Base-by-base conservation (phyloP, 2,797 vertebrate species). In the Euthynnus affinis region DNA sequence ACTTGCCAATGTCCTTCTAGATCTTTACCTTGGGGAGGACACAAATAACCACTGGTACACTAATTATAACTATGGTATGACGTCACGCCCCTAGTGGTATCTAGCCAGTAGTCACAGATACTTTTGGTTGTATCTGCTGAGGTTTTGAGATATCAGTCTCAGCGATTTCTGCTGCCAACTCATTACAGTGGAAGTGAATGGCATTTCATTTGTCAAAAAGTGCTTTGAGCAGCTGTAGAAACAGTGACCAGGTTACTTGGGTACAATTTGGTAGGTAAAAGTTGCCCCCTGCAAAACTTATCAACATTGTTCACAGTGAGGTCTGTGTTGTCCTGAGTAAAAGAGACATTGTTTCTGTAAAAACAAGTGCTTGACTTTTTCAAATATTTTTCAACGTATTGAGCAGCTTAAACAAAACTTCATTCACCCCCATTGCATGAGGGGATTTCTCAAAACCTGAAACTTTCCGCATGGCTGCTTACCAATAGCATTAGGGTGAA, bases 1-100 rank as follows among this genome's bases (percentile, higher is more conserved):
- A 65, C 48, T 68, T 56, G 13, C 76, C 29, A 55, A 76, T 5
- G 23, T 27, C 69, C 65, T 70, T 69, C 74, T 67, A 73, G 52
- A 81, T 60, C 68, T 56, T 66, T 76, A 86, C 79, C 79, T 71
- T 65, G 18, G 71, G 76, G 76, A 86, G 14, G 68, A 86, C 71
- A 75, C 80, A 80, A 78, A 87, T 85, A 81, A 85, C 68, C 65
- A 59, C 64, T 5, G 58, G 63, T 81, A 64, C 58, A 75, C 84
- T 74, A 84, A 86, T 80, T 86, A 73, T 84, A 86, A 71, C 83
- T 63, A 55, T 49, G 25, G 85, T 80, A 71, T 32, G 68, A 61
- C 61, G 18, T 82, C 25, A 76, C 37, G 68, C 53, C 65, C 48
- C 48, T 51, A 63, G 57, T 73, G 71, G 66, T 55, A 57, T 78